Evolutionary conservation across 1,140 invertebrate genomes (phyloP).

Genomic region (Paracyclopina nana): DNA sequence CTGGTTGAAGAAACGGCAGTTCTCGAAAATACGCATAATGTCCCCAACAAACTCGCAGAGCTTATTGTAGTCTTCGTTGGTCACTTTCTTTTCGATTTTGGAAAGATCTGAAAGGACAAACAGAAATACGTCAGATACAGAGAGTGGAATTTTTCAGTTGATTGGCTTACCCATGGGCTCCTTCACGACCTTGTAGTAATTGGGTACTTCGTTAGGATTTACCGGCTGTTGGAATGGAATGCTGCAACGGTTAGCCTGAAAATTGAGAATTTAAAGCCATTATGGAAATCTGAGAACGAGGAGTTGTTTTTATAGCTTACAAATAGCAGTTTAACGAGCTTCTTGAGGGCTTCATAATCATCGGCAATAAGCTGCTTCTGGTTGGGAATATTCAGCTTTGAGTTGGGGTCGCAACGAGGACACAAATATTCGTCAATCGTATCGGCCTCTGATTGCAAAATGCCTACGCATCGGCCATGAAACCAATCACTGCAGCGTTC

Average conservation of each 20-base stretch:
- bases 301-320: conserved; percentile 36
- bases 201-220: conserved; percentile 77
- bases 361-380: conserved; percentile 59
- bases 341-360: conserved; percentile 61
- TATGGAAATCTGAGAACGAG: background rate
- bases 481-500: conserved; percentile 98
- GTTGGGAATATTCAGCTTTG: conserved; percentile 65
- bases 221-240: conserved; percentile 96
- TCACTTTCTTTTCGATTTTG: conserved; percentile 70
- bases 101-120: conserved; percentile 57
- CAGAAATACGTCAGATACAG: conserved; percentile 17
- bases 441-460: conserved; percentile 78
- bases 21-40: conserved; percentile 95
- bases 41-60: conserved; percentile 88
- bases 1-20: conserved; percentile 90
- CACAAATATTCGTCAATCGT: conserved; percentile 90
- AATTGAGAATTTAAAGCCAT: conserved; percentile 22
- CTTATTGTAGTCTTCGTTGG: conserved; percentile 57
- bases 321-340: conserved; percentile 74
- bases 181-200: conserved; percentile 92
- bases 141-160: conserved; percentile 15
- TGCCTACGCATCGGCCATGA: conserved; percentile 89
- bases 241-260: conserved; percentile 62
- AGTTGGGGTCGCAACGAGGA: conserved; percentile 77
- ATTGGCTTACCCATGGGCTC: conserved; percentile 78